These are phyloP conservation scores for Scylla paramamosain DNA, from an alignment of 1,140 invertebrate genomes.

Conservation along the genomic window DNA sequence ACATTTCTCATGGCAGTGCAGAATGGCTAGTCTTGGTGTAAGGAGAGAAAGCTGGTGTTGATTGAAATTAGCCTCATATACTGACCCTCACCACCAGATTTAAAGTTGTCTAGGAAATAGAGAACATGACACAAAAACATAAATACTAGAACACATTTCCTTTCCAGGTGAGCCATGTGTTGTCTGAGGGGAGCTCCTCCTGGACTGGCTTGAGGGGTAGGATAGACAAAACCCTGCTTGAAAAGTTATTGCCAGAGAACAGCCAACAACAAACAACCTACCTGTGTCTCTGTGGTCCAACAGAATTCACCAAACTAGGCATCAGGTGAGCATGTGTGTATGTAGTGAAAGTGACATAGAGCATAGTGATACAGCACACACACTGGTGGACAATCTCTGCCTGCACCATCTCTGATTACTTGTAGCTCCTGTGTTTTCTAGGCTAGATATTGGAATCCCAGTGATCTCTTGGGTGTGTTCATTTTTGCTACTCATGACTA, in stretches of 20 bases:
- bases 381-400: background rate
- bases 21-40: no score
- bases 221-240: constrained; percentile 7
- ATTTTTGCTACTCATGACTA: background rate
- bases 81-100: no score
- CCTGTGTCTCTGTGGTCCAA: constrained; percentile 12
- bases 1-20: no score
- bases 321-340: constrained; percentile 31
- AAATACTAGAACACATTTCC: background rate
- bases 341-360: no score
- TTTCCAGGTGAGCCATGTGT: constrained; percentile 26
- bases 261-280: background rate
- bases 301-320: constrained; percentile 4
- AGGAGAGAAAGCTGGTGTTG: no score
- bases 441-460: background rate
- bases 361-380: background rate
- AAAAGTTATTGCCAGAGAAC: constrained; percentile 8
- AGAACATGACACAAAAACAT: no score
- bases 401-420: background rate
- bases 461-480: background rate
- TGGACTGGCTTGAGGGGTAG: background rate
- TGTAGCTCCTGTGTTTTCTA: background rate
- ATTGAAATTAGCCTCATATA: no score
- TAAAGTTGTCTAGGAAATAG: no score
- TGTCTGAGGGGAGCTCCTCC: constrained; percentile 17